phyloP scores from a whole-genome alignment of 53 echinoderm and acorn worm genomes.

The Temnopleurus reevesii region DNA sequence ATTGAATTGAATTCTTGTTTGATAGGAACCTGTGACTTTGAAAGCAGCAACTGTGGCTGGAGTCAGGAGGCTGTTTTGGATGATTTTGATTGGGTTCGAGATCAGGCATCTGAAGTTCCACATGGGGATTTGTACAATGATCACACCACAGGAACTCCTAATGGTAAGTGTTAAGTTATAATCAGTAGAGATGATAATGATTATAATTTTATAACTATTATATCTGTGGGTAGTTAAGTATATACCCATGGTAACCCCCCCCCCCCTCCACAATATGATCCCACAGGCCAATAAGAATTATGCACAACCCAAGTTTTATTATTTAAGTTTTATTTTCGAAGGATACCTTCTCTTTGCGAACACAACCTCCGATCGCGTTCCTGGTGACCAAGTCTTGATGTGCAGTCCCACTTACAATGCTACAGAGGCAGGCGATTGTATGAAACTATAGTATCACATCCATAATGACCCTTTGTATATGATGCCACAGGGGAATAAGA shows the following conservation, averaged over 20 bases:
- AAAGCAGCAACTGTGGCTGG: conserved; percentile 72
- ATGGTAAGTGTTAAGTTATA: conserved; percentile 42
- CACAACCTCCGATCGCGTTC: conserved; percentile 28
- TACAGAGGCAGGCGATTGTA: conserved; percentile 64
- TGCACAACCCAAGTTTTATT: no score
- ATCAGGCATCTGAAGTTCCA: conserved; percentile 32
- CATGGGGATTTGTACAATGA: conserved; percentile 48
- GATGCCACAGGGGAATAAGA: no score
- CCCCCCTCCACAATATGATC: no score
- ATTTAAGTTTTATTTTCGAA: no score
- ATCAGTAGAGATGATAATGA: no score
- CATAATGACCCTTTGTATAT: conserved; percentile 46
- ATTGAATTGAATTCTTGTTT: no score
- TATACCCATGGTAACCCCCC: no score
- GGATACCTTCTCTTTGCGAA: conserved; percentile 42
- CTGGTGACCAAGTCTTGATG: conserved; percentile 64
- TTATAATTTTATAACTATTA: no score
- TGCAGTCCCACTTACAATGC: conserved; percentile 51
- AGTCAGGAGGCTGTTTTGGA: conserved; percentile 66
- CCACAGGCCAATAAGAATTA: no score
- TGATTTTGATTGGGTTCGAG: conserved; percentile 77
- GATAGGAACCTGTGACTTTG: conserved; percentile 81
- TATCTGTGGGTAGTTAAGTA: no score
- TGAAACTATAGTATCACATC: conserved; percentile 82
- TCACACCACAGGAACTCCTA: conserved; percentile 66